A percentile compares a stretch with the other conserved stretches of the same genome.
Conservation (phyloP, 2,888 invertebrate species). For the Polyommatus iphigenia region DNA sequence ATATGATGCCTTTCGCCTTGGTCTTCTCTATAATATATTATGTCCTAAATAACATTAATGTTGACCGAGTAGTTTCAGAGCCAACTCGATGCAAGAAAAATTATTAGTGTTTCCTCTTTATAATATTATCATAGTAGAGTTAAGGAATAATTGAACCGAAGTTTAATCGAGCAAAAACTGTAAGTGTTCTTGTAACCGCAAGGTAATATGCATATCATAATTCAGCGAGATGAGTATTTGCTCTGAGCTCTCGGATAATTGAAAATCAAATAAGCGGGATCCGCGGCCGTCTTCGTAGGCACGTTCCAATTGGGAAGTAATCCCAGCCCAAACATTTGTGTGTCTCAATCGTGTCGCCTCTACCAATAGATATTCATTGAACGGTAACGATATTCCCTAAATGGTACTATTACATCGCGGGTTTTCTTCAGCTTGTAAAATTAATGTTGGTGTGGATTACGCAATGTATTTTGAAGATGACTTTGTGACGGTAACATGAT, state of each 20-base stretch:
- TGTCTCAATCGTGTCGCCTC: conserved; percentile 64
- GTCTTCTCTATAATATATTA: no score
- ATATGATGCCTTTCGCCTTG: no score
- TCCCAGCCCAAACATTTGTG: conserved; percentile 75
- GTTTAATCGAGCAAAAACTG: neutral
- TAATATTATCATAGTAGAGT: no score
- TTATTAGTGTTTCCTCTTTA: no score
- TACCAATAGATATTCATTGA: conserved; percentile 42
- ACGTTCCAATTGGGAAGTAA: conserved; percentile 78
- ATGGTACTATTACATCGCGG: neutral
- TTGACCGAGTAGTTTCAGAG: no score
- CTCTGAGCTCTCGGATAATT: conserved; percentile 68
- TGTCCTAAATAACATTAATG: no score
- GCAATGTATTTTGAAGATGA: neutral
- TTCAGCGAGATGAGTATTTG: conserved; percentile 65
- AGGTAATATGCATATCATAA: conserved; percentile 69
- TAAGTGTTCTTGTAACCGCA: neutral
- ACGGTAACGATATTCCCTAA: neutral
- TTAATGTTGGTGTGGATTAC: neutral
- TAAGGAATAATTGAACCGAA: neutral
- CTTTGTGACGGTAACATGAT: conserved; percentile 42
- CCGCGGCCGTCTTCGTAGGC: conserved; percentile 69
- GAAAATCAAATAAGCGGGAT: conserved; percentile 74
- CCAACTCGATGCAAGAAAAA: no score
- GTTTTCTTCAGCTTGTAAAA: neutral